Conservation (phyloP, 2,797 vertebrate species). For the Mycteria americana region DNA sequence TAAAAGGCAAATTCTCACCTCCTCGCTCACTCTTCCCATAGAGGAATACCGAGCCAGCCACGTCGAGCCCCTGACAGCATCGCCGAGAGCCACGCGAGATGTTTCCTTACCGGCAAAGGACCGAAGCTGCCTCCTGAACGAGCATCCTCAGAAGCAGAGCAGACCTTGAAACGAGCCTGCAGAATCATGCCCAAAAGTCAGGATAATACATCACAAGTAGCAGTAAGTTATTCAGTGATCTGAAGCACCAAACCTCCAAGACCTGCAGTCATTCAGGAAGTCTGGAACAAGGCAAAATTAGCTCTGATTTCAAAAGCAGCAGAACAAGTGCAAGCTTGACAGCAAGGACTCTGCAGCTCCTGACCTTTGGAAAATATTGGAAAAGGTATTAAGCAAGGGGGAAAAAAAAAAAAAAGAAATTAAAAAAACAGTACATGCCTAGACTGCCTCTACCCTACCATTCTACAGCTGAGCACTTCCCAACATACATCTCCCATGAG, state of each 20-base stretch:
- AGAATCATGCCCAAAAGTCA: neutral
- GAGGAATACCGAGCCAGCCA: neutral
- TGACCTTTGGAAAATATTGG: neutral
- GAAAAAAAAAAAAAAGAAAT: neutral
- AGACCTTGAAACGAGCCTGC: neutral
- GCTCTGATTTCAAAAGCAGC: constrained; percentile 36
- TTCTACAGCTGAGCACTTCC: neutral
- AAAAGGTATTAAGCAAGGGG: neutral
- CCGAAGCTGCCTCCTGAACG: neutral
- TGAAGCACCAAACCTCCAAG: neutral
- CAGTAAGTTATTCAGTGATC: neutral
- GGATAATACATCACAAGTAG: neutral
- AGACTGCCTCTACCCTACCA: neutral
- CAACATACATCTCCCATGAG: neutral
- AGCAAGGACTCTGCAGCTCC: neutral
- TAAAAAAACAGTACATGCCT: neutral
- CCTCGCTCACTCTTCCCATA: neutral
- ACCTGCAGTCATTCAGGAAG: neutral
- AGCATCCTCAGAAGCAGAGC: neutral
- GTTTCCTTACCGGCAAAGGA: neutral
- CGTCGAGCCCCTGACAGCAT: neutral
- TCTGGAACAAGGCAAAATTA: neutral
- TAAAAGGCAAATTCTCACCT: neutral
- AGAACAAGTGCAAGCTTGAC: constrained; percentile 39
- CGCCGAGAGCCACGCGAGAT: neutral